Evolutionary conservation across 2,113 vertebrate species (phyloP).

Genomic region (Propithecus coquereli): DNA sequence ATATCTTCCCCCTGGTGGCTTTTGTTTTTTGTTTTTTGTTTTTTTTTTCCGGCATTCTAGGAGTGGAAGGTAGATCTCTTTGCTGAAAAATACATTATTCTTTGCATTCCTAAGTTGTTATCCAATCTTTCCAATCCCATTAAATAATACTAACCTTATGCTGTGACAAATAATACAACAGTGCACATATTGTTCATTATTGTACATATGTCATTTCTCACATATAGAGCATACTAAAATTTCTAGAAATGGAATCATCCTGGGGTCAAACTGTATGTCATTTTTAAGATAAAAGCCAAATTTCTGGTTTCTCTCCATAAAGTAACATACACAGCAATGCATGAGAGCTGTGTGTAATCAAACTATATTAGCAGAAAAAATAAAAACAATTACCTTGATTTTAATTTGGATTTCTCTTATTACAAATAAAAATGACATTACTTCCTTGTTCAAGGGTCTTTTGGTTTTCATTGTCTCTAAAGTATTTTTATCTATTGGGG

Average conservation of each 20-base stretch:
- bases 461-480: neutral
- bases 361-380: neutral
- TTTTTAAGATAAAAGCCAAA: neutral
- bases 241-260: neutral
- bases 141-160: neutral
- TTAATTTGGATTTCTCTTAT: neutral
- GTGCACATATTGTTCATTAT: neutral
- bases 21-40: neutral
- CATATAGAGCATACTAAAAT: neutral
- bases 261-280: neutral
- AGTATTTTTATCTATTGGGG: neutral
- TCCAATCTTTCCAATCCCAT: neutral
- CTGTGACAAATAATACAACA: neutral
- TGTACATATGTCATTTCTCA: neutral
- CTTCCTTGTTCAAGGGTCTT: neutral
- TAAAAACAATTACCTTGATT: neutral
- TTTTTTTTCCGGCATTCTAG: neutral
- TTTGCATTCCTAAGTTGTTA: neutral
- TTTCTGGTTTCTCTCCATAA: neutral
- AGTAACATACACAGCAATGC: neutral
- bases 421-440: neutral
- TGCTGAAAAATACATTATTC: neutral
- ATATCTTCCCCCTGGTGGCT: rapidly evolving
- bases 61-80: neutral
- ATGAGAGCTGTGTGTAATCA: neutral